Percentiles rank a stretch among this genome's conserved stretches.
Conservation (phyloP, 2,113 vertebrate species). For the Ardeotis arabs region DNA sequence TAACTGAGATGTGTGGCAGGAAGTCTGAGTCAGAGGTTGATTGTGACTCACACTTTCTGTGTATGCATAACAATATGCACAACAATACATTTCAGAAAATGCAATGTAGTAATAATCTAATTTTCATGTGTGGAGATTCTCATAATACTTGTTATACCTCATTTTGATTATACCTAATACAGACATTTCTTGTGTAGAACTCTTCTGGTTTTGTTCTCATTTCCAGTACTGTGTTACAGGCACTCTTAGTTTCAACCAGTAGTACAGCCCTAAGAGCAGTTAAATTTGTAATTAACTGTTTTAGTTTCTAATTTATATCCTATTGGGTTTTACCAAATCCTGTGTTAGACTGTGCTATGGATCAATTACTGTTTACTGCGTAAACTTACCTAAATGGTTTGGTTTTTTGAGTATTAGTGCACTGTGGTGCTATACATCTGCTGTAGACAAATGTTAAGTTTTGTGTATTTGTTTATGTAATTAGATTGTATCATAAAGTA, state of each 20-base stretch:
- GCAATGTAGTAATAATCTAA: not conserved
- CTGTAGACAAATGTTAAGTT: not conserved
- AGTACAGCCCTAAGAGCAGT: not conserved
- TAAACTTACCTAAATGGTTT: not conserved
- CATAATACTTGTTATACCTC: not conserved
- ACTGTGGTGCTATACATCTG: not conserved
- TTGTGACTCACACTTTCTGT: not conserved
- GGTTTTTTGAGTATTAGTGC: not conserved
- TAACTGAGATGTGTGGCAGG: not conserved
- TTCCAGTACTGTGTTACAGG: not conserved
- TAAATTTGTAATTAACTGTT: not conserved
- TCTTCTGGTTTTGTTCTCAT: not conserved
- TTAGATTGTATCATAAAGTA: not conserved
- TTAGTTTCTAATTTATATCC: not conserved
- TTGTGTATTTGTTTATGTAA: not conserved
- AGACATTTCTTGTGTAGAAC: not conserved
- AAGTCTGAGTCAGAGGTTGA: not conserved
- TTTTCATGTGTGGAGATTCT: not conserved
- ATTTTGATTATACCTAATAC: not conserved
- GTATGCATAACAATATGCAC: not conserved
- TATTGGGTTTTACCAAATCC: not conserved
- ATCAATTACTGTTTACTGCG: slow-evolving; percentile 29
- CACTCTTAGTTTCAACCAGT: not conserved
- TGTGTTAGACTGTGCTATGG: not conserved
- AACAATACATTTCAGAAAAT: not conserved